Evolutionary conservation across 2,888 invertebrate genomes (phyloP), one percentile per base, ranked within the genome.

Genomic region (Noctua comes): DNA sequence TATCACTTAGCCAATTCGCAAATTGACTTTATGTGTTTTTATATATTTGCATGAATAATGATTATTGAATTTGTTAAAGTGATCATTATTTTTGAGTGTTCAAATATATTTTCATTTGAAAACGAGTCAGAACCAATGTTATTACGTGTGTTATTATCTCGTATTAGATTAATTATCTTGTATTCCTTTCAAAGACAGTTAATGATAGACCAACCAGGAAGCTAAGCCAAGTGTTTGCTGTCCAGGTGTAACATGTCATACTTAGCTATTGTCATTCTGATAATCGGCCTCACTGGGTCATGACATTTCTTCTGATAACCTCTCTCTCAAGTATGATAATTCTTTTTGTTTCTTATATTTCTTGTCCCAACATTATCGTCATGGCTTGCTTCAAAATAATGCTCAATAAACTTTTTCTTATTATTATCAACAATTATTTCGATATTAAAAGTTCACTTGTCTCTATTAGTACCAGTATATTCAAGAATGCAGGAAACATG

Each of bases 401-500:
- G 8, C 18, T 31, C 46, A 36, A 24, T 24, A 24, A 46, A 40
- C 13, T 16, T 13, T 51, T 43, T 51, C 16, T 16, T n/a, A 65
- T 65, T 40, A 43, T 24, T 54, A 43, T n/a, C 6, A 31, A 13
- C 13, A 27, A 57, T n/a, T 66, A 64, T 70, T 77, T 62, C 27
- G 11, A 69, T 27, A 72, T 54, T 21, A 46, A 69, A 74, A 73
- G 64, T 62, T 59, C 65, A 65, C 54, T 65, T 76, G 27, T 66
- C 62, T 65, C 51, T 75, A 36, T 78, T 83, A 82, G 71, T 84
- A 89, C 90, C 85, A 91, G 90, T 91, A 87, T 91, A 91, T 90
- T 84, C 91, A 93, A 93, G 95, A 94, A 94, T 94, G 94, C 92
- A 91, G 94, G 96, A 95, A 95, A 95, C 93, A 91, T 91, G 96